Conservation (phyloP, 2,113 vertebrate species). For the Sisor rabdophorus region DNA sequence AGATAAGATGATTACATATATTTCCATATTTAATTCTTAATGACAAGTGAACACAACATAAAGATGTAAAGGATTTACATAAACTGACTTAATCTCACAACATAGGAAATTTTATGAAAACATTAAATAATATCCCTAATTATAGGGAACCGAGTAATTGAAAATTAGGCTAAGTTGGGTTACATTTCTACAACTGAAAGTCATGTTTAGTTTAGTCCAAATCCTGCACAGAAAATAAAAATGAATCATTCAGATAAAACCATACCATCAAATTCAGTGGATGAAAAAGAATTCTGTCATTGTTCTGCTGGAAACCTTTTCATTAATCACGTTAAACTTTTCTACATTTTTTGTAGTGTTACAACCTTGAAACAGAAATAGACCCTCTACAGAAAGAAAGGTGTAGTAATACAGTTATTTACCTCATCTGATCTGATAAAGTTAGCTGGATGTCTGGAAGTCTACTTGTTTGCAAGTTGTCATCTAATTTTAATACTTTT, state of each 20-base stretch:
- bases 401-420: no score
- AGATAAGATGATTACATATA: background rate
- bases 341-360: background rate
- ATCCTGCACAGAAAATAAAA: background rate
- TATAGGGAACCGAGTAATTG: background rate
- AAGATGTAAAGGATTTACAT: background rate
- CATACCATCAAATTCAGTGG: background rate
- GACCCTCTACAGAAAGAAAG: background rate
- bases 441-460: no score
- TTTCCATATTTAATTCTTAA: background rate
- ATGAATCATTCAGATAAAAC: background rate
- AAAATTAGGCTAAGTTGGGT: constrained; percentile 1
- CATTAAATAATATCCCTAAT: background rate
- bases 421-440: no score
- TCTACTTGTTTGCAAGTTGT: no score
- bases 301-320: background rate
- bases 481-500: no score
- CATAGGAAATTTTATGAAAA: background rate
- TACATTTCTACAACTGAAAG: background rate
- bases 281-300: background rate
- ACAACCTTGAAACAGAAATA: background rate
- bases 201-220: background rate
- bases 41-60: background rate
- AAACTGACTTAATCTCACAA: background rate
- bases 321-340: background rate